Conservation (phyloP, 2,888 invertebrate species). For the Drosophila infuscata region DNA sequence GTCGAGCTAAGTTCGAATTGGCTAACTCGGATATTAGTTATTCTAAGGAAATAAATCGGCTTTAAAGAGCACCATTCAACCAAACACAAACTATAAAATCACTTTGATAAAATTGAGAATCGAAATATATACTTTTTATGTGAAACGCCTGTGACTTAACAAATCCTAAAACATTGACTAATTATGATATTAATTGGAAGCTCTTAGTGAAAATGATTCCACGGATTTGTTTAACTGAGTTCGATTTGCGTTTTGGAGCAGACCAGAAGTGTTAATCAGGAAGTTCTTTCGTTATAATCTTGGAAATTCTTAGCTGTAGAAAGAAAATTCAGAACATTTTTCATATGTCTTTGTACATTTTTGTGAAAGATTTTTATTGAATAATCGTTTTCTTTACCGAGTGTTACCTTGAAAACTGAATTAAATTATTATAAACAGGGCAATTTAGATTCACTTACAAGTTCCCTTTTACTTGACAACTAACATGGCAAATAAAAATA, state of each 20-base stretch:
- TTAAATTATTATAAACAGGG: not conserved
- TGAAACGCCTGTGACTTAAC: not conserved
- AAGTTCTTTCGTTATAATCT: not conserved
- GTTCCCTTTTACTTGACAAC: slow-evolving; percentile 41
- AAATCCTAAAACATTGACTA: not conserved
- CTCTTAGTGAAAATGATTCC: not conserved
- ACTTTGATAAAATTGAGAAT: not conserved
- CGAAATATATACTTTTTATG: not conserved
- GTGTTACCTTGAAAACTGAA: not conserved
- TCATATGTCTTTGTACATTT: not conserved
- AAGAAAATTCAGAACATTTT: not conserved
- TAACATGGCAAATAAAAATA: slow-evolving; percentile 25
- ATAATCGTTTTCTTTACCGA: not conserved
- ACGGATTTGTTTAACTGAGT: not conserved
- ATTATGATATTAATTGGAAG: not conserved
- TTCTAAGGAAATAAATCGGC: not conserved
- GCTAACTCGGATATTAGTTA: not conserved
- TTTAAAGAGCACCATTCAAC: not conserved
- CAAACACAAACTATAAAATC: not conserved
- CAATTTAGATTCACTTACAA: slow-evolving; percentile 19
- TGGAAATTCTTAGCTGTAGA: not conserved
- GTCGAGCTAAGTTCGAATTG: slow-evolving; percentile 34
- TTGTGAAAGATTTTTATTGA: not conserved
- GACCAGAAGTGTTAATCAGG: slow-evolving; percentile 53
- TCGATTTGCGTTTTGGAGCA: not conserved